Conservation (phyloP, 2,888 invertebrate genomes). For the Hirudinaria manillensis region DNA sequence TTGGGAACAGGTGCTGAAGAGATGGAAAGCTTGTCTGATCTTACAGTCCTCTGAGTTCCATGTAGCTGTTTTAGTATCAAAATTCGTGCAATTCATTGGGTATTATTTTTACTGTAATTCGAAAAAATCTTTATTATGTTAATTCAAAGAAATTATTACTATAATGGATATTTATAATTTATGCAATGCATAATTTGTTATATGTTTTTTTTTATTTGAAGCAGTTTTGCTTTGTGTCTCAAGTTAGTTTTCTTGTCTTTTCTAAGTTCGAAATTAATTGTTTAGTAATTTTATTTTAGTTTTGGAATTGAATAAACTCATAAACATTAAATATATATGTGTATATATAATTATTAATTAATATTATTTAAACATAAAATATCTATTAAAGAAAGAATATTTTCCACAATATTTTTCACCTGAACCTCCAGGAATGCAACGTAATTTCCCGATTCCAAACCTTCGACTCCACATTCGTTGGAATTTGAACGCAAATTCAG, state of each 20-base stretch:
- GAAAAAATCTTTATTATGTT: not conserved
- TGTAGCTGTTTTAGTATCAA: slow-evolving; percentile 9
- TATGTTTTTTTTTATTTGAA: too few species aligned
- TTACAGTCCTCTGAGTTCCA: slow-evolving; percentile 12
- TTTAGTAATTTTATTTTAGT: too few species aligned
- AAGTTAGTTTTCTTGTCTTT: too few species aligned
- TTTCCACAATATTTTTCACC: not conserved
- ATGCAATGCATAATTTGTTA: too few species aligned
- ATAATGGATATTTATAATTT: too few species aligned
- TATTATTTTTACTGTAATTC: not conserved
- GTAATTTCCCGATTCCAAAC: slow-evolving; percentile 1
- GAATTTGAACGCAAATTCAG: not conserved
- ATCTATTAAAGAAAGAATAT: not conserved
- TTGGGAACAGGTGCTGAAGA: not conserved
- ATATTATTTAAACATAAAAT: not conserved
- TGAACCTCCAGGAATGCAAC: not conserved
- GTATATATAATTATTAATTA: too few species aligned
- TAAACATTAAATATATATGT: too few species aligned
- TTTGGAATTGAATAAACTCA: too few species aligned
- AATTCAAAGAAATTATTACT: not conserved
- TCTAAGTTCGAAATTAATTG: too few species aligned
- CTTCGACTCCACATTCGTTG: not conserved
- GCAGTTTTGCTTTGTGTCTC: too few species aligned
- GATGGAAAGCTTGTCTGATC: not conserved
- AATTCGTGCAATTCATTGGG: not conserved